Percentiles rank a stretch among this genome's conserved stretches.
Conservation (phyloP, 2,888 invertebrate genomes). For the Diabrotica balteata region DNA sequence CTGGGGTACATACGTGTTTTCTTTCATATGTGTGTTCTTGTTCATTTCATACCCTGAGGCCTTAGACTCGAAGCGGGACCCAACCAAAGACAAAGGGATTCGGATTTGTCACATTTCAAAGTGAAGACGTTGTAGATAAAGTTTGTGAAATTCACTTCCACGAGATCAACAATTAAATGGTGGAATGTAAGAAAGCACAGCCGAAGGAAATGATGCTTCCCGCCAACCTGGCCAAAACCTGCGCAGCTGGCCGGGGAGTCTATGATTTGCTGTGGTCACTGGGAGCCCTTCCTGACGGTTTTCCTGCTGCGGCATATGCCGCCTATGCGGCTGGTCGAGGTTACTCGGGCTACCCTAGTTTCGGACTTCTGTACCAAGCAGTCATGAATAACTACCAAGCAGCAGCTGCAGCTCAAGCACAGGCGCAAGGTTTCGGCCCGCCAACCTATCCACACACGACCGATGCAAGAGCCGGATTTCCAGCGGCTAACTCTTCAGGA, state of each 20-base stretch:
- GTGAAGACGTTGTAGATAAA: slow-evolving; percentile 99
- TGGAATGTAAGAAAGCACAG: slow-evolving; percentile 99
- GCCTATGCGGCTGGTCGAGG: too few relatives aligned
- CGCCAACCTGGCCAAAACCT: slow-evolving; percentile 92
- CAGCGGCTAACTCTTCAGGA: slow-evolving; percentile 78
- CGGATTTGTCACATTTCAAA: slow-evolving; percentile 99
- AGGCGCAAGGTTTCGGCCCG: slow-evolving; percentile 81
- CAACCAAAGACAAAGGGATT: too few relatives aligned
- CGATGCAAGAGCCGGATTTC: slow-evolving; percentile 69
- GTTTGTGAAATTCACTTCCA: slow-evolving; percentile 99
- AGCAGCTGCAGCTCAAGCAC: slow-evolving; percentile 76
- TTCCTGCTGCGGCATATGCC: too few relatives aligned
- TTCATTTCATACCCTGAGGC: too few relatives aligned
- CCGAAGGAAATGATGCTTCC: slow-evolving; percentile 99
- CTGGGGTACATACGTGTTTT: too few relatives aligned
- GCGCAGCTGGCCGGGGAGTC: slow-evolving; percentile 93
- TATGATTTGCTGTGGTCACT: too few relatives aligned
- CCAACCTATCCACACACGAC: slow-evolving; percentile 83
- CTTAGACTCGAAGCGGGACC: too few relatives aligned
- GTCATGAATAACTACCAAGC: slow-evolving; percentile 97
- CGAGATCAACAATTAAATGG: slow-evolving; percentile 99
- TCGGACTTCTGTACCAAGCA: too few relatives aligned
- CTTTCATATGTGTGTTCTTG: too few relatives aligned
- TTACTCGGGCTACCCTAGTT: too few relatives aligned
- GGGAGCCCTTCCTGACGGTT: too few relatives aligned